Evolutionary conservation across 2,888 invertebrate genomes (phyloP).

Genomic region (Nipponacmea schrenckii): DNA sequence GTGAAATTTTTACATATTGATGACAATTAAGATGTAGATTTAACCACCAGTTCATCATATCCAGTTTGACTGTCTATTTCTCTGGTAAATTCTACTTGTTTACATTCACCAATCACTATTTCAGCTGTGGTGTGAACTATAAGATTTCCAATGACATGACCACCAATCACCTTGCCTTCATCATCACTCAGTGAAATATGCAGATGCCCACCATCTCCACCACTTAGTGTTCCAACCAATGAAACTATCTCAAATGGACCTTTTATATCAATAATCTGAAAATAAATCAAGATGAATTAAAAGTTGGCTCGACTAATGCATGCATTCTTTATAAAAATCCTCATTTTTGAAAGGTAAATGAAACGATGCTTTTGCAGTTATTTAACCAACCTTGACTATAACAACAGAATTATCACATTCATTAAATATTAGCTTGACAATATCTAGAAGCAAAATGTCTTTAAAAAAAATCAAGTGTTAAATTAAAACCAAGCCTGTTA

Average conservation of each 20-base stretch:
- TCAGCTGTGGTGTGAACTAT: slow-evolving; percentile 69
- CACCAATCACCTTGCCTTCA: slow-evolving; percentile 65
- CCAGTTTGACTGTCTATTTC: slow-evolving; percentile 47
- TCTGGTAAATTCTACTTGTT: slow-evolving; percentile 45
- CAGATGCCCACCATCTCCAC: slow-evolving; percentile 63
- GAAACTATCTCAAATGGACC: slow-evolving; percentile 67
- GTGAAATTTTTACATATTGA: too few relatives aligned
- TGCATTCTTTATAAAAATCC: too few relatives aligned
- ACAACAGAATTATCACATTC: too few relatives aligned
- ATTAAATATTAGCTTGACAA: too few relatives aligned
- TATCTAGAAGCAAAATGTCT: too few relatives aligned
- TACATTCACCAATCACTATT: slow-evolving; percentile 61
- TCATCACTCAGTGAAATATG: slow-evolving; percentile 65
- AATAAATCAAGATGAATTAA: slow-evolving; percentile 21
- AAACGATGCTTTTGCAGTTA: too few relatives aligned
- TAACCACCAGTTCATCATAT: slow-evolving; percentile 52
- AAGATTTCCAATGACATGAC: slow-evolving; percentile 67
- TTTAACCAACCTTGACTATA: too few relatives aligned
- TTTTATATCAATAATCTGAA: slow-evolving; percentile 52
- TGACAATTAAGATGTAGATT: too few relatives aligned
- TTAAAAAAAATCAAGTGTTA: too few relatives aligned
- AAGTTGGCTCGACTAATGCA: too few relatives aligned
- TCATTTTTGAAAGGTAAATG: too few relatives aligned
- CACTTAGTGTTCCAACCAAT: slow-evolving; percentile 67
- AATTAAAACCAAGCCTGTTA: too few relatives aligned